phyloP scores from a whole-genome alignment of 2,888 invertebrate genomes.

The Gerris lacustris region DNA sequence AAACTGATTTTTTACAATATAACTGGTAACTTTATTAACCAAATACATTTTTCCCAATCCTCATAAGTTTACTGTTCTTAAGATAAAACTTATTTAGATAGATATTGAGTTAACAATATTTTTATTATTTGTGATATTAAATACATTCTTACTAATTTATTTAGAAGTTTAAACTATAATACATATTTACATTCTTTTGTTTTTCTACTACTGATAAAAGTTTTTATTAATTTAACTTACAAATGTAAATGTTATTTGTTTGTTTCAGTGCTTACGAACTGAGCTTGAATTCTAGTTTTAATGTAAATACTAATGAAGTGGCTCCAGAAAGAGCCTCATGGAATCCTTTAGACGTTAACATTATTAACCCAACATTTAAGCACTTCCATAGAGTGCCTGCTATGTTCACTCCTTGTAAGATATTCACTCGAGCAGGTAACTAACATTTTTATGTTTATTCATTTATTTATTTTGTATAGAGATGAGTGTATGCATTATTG shows the following conservation, averaged over 20 bases:
- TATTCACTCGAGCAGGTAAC: not conserved
- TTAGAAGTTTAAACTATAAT: too few species aligned
- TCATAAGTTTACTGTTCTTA: too few species aligned
- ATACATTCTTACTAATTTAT: too few species aligned
- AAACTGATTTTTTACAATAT: too few species aligned
- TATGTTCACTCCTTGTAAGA: constrained; percentile 16
- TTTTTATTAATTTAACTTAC: too few species aligned
- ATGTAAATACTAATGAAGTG: constrained; percentile 7
- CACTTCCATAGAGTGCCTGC: constrained; percentile 19
- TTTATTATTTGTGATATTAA: too few species aligned
- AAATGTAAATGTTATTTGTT: not conserved
- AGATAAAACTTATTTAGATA: too few species aligned
- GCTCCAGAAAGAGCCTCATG: constrained; percentile 12
- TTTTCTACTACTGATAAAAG: too few species aligned
- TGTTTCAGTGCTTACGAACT: constrained; percentile 8
- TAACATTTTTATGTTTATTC: not conserved
- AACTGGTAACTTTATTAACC: too few species aligned
- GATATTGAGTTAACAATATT: too few species aligned
- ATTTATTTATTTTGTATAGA: not conserved
- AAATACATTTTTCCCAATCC: too few species aligned
- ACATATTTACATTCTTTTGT: too few species aligned
- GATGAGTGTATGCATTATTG: not conserved
- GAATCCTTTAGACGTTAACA: constrained; percentile 17
- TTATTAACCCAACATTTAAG: constrained; percentile 19
- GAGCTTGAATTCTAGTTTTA: constrained; percentile 38